These are phyloP conservation scores for Myotis planiceps DNA, from an alignment of 2,797 vertebrate species.

Conservation along the genomic window DNA sequence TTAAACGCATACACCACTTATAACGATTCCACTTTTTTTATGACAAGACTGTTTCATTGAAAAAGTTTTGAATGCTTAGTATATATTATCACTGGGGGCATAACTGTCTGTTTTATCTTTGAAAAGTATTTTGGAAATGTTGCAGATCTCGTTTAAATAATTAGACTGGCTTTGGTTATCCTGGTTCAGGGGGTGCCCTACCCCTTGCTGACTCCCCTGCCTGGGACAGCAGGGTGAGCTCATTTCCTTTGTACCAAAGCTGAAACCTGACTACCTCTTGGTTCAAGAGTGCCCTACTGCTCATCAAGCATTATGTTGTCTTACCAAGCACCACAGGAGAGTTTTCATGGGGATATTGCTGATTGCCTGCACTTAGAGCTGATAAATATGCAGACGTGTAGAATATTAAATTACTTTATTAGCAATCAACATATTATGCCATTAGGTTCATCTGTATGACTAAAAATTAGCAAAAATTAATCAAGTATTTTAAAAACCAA, in stretches of 20 bases:
- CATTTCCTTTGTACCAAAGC: slow-evolving; percentile 20
- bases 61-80: slow-evolving; percentile 33
- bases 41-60: not conserved
- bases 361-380: slow-evolving; percentile 67
- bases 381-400: slow-evolving; percentile 66
- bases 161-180: not conserved
- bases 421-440: slow-evolving; percentile 61
- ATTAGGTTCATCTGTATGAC: slow-evolving; percentile 17
- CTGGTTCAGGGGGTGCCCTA: not conserved
- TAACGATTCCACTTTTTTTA: not conserved
- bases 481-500: slow-evolving; percentile 22
- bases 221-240: not conserved
- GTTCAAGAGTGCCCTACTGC: not conserved
- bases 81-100: not conserved
- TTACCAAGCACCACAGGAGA: slow-evolving; percentile 15
- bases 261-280: not conserved
- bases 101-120: not conserved
- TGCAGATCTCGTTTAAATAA: not conserved
- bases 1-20: not conserved
- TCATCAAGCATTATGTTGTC: slow-evolving; percentile 58
- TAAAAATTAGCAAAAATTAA: slow-evolving; percentile 51
- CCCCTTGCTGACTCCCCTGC: not conserved
- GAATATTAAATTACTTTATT: slow-evolving; percentile 77
- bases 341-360: slow-evolving; percentile 47
- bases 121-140: slow-evolving; percentile 40